Evolutionary conservation across 2,113 vertebrate species (phyloP).

Genomic region (Pteruthius melanotis): DNA sequence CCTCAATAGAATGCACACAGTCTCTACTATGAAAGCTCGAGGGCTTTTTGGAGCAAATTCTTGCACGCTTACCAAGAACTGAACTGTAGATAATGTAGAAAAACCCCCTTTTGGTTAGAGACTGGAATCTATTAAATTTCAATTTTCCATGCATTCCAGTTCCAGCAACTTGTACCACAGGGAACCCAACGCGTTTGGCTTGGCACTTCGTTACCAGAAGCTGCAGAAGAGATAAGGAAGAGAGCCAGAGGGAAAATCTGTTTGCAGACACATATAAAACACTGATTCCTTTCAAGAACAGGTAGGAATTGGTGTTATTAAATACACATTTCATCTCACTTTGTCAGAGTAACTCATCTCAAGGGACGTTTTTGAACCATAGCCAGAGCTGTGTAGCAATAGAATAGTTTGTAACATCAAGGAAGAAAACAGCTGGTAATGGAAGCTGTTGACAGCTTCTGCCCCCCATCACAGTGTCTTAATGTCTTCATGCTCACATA

Average conservation of each 20-base stretch:
- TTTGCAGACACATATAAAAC: not conserved
- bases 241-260: not conserved
- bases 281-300: not conserved
- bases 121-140: not conserved
- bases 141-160: not conserved
- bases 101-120: not conserved
- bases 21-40: not conserved
- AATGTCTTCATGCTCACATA: not conserved
- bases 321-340: not conserved
- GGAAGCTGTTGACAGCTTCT: not conserved
- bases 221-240: not conserved
- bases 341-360: not conserved
- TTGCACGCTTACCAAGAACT: not conserved
- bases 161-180: not conserved
- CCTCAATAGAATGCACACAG: not conserved
- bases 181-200: not conserved
- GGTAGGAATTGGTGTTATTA: not conserved
- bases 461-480: too few relatives aligned
- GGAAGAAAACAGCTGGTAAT: not conserved
- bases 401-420: not conserved
- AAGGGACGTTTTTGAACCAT: not conserved
- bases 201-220: not conserved
- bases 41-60: not conserved
- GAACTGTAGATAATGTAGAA: not conserved
- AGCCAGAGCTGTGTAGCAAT: not conserved